A percentile compares a stretch with the other conserved stretches of the same genome.
Evolutionary conservation across 2,888 invertebrate genomes (phyloP).

Genomic region (Apeira syringaria): DNA sequence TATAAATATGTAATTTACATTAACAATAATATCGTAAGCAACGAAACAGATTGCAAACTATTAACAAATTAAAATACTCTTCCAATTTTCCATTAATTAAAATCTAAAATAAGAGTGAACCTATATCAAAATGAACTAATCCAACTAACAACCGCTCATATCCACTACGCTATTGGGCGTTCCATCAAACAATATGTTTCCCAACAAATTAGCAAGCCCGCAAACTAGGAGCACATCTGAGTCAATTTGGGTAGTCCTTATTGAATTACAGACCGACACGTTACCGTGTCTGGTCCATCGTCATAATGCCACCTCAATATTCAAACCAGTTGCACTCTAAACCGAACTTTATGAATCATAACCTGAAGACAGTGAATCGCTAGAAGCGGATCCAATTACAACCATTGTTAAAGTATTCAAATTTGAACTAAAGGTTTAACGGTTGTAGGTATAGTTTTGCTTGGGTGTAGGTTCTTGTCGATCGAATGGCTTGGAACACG

Average conservation of each 20-base stretch:
- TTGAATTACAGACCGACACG: constrained; percentile 77
- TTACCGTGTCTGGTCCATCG: constrained; percentile 54
- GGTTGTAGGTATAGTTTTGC: constrained; percentile 34
- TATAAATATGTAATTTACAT: too few relatives aligned
- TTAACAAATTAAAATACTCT: too few relatives aligned
- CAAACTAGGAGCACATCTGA: constrained; percentile 73
- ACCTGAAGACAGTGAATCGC: constrained; percentile 12
- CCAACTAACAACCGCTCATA: constrained; percentile 9
- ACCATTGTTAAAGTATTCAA: constrained; percentile 3
- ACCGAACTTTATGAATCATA: constrained; percentile 15
- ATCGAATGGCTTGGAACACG: constrained; percentile 51
- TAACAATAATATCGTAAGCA: too few relatives aligned
- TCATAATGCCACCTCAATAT: constrained; percentile 27
- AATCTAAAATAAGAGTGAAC: background rate
- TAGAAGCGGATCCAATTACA: constrained; percentile 12
- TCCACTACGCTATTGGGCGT: constrained; percentile 9
- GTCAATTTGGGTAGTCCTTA: constrained; percentile 78
- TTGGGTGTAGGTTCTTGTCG: constrained; percentile 27
- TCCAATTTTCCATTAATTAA: too few relatives aligned
- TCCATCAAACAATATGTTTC: constrained; percentile 72
- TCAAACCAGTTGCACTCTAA: constrained; percentile 15
- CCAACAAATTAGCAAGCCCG: constrained; percentile 71
- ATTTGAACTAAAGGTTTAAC: constrained; percentile 16
- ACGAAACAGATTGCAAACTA: too few relatives aligned
- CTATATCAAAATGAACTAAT: constrained; percentile 2